Base-by-base conservation (phyloP, 2,888 invertebrate genomes). In the Neoascia interrupta region DNA sequence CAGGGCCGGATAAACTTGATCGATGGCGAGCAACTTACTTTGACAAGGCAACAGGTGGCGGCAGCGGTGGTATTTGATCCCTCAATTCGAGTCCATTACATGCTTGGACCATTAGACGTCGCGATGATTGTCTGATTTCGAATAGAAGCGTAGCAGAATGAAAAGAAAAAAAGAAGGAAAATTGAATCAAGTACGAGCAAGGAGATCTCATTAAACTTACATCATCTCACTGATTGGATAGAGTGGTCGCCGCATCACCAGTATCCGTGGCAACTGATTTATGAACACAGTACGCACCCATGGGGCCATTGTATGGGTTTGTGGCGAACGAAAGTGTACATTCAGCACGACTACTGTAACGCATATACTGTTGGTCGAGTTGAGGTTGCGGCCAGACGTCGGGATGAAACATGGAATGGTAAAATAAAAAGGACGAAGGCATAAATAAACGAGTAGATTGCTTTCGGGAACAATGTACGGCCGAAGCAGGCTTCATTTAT, bases 221-320 rank as follows among this genome's bases (percentile, higher is more conserved):
- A 89, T 88, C 88, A 88, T 87, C 82, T 88, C 88, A 83, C 87
- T 88, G 84, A 89, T 88, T 84, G 89, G 88, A 84, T 88, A 92
- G 84, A 93, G 93, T 83, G 94, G 94, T 87, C 97, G 93, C 85
- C 96, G 93, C 96, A 98, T 97, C 85, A 96, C 95, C 85, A 98
- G 91, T 86, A 98, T 92, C 84, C 96, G 93, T 84, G 98, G 98
- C 89, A 98, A 92, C 88, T 97, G 95, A 91, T 98, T 97, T 86
- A 98, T 96, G 92, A 98, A 98, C 85, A 99, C 95, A 83, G 96
- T 92, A 82, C 96, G 94, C 85, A 98, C 96, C 98, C 98, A 98
- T 60, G 98, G 96, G 81, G 97, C 95, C 98, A 99, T 98, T 83
- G 95, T 95, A 91, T 98, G 98, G 82, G 98, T 99, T 89, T 97